Evolutionary conservation across 1,140 invertebrate species (phyloP), one percentile per base, ranked within the genome.

Genomic region (Bombus huntii): DNA sequence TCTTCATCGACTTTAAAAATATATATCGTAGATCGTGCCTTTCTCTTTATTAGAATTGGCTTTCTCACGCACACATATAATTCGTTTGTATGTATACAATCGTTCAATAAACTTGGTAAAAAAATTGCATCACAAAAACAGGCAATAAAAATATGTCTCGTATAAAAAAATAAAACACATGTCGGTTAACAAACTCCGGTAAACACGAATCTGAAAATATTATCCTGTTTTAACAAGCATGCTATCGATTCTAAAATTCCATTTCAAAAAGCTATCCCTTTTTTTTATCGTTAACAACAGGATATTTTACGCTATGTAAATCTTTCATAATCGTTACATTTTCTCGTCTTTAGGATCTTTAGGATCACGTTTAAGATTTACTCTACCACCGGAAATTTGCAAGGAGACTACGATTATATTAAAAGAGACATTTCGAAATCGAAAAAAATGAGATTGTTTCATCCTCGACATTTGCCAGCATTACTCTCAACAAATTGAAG

Each of bases 41-140:
- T 53, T 34, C 3, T 28, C 22, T 31, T 83, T 22, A 37, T 82
- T 66, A 31, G 9, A 76, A 76, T 47, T 9, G 42, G 3, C 28
- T 31, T 12, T 65, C 31, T 53, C 47, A 0, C 18, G 47, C 18
- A 22, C 47, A 22, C 18, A 53, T 53, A 78, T 57, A 83, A 57
- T 78, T 83, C 34, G 3, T 53, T 57, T 47, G 31, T 34, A 53
- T 34, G 34, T 85, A 44, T 80, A 85, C 79, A 72, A 15, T 53
- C 59, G 28, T 75, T 42, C n/a, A 47, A 47, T 78, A 81, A 66
- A 89, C 22, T 42, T 83, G n/a, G n/a, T 84, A 59, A 68, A 89
- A 62, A 89, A 89, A 68, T 87, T 37, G 25, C 53, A 82, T 87
- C 76, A 68, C 42, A 89, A 89, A 89, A 89, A 88, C 31, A 66